Conservation (phyloP, 2,888 invertebrate genomes). For the Elegia similella region DNA sequence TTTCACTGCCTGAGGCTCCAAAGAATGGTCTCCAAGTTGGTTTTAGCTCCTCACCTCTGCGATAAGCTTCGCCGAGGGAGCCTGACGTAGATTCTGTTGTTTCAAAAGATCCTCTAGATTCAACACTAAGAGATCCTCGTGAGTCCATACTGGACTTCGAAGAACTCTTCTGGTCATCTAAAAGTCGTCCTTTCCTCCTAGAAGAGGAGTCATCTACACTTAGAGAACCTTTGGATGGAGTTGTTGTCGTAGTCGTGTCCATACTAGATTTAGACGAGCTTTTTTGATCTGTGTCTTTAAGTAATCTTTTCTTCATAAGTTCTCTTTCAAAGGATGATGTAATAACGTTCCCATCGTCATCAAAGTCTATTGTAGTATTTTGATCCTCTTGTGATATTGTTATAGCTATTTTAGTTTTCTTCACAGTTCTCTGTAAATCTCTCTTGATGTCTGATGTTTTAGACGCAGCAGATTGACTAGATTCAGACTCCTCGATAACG, state of each 20-base stretch:
- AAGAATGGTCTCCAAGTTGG: conserved; percentile 92
- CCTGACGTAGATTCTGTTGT: conserved; percentile 88
- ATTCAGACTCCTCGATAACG: conserved; percentile 81
- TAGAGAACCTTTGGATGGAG: conserved; percentile 74
- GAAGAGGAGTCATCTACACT: conserved; percentile 78
- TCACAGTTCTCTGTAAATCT: conserved; percentile 73
- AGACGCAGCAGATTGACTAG: conserved; percentile 80
- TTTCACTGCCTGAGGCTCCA: conserved; percentile 88
- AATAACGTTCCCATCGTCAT: conserved; percentile 75
- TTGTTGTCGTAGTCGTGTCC: conserved; percentile 74
- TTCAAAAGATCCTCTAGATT: conserved; percentile 87
- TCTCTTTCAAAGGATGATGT: conserved; percentile 72
- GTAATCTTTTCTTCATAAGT: conserved; percentile 63
- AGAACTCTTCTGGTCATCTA: conserved; percentile 78
- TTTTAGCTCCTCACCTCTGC: conserved; percentile 87
- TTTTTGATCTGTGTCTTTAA: conserved; percentile 73
- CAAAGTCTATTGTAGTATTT: conserved; percentile 76
- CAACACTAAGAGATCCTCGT: conserved; percentile 84
- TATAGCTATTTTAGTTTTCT: conserved; percentile 78
- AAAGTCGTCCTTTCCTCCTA: conserved; percentile 58
- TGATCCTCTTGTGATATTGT: conserved; percentile 80
- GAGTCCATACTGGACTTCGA: conserved; percentile 85
- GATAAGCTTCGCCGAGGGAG: conserved; percentile 86
- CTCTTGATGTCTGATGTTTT: conserved; percentile 70
- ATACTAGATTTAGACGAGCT: conserved; percentile 83